These are phyloP conservation scores for Acropora yongei DNA, from an alignment of 64 coral and sea anemone species.

Conservation along the genomic window DNA sequence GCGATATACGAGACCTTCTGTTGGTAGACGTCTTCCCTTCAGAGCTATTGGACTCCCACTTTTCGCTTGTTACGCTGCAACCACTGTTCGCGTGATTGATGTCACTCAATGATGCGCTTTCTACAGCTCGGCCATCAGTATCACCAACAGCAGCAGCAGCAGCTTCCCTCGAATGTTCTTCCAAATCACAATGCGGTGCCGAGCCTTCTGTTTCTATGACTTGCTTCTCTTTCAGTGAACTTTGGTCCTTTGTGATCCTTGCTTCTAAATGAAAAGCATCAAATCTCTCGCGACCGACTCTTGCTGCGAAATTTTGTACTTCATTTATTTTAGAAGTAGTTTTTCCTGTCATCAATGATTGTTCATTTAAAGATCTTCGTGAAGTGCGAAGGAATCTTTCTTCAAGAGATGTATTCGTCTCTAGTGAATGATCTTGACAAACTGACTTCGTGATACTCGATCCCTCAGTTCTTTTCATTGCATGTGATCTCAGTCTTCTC, in stretches of 20 bases:
- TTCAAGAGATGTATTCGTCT: neutral
- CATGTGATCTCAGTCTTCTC: neutral
- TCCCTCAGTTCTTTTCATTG: neutral
- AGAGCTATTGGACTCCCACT: neutral
- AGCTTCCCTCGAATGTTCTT: neutral
- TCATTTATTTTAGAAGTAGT: too few relatives aligned
- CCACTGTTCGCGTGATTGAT: neutral
- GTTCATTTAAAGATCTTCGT: neutral
- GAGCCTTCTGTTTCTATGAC: neutral
- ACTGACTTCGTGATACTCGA: neutral
- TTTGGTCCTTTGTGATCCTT: neutral
- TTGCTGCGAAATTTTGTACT: neutral
- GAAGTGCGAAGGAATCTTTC: neutral
- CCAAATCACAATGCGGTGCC: neutral
- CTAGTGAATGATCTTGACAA: neutral
- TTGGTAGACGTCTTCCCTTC: neutral
- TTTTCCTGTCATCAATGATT: neutral
- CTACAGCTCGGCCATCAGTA: neutral
- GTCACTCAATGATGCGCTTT: neutral
- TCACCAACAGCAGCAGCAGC: neutral
- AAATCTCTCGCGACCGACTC: neutral
- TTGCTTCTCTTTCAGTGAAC: too few relatives aligned
- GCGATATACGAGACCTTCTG: neutral
- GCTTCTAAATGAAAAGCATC: neutral
- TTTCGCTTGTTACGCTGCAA: neutral